Conservation (phyloP, 2,113 vertebrate genomes). For the Camelus dromedarius region DNA sequence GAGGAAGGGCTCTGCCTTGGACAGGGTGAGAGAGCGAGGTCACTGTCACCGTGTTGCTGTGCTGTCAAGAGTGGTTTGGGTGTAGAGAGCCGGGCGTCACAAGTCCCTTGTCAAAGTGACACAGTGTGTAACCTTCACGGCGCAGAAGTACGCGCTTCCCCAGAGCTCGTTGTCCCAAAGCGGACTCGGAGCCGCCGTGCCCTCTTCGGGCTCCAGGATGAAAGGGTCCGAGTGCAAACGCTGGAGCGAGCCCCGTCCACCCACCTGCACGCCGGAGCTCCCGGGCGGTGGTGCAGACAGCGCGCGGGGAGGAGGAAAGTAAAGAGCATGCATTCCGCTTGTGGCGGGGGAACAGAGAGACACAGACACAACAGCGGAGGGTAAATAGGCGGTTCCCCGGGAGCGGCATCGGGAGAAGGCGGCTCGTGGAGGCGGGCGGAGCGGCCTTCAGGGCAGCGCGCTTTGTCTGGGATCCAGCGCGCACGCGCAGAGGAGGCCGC, state of each 20-base stretch:
- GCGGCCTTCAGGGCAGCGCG: background rate
- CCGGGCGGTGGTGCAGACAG: background rate
- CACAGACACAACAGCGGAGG: background rate
- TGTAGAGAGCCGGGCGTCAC: background rate
- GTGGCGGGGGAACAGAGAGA: background rate
- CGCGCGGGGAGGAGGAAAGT: background rate
- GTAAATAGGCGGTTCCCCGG: background rate
- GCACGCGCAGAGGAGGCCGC: background rate
- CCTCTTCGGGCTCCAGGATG: background rate
- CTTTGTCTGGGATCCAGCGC: background rate
- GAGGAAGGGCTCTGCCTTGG: background rate
- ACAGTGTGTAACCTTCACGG: background rate
- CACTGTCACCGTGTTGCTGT: background rate
- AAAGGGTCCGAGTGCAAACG: constrained; percentile 5
- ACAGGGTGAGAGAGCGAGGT: background rate
- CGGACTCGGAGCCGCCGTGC: background rate
- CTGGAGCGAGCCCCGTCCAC: background rate
- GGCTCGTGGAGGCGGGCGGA: background rate
- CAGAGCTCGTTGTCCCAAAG: background rate
- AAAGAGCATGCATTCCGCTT: background rate
- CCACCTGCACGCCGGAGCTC: background rate
- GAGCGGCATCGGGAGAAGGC: background rate
- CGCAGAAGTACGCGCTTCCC: background rate
- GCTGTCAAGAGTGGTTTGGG: background rate
- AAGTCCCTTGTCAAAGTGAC: background rate